phyloP scores from a whole-genome alignment of 2,113 vertebrate genomes.

The Neolamprologus sp. region DNA sequence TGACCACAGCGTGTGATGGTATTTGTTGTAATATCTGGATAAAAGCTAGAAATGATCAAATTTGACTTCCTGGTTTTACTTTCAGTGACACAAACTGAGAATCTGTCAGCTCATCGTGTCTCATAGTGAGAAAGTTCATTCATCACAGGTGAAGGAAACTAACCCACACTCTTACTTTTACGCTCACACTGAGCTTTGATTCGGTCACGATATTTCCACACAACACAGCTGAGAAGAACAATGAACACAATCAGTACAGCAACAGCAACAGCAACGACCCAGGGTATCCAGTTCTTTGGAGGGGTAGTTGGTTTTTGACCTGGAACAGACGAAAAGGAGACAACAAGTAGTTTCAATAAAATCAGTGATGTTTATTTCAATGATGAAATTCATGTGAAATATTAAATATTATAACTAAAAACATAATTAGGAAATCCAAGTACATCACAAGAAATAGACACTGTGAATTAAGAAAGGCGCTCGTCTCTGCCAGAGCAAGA shows the following conservation, averaged over 20 bases:
- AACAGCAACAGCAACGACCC: rapidly evolving
- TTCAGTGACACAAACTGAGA: neutral
- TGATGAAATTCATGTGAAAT: neutral
- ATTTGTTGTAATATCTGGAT: neutral
- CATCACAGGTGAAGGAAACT: neutral
- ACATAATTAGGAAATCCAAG: neutral
- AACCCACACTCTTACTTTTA: neutral
- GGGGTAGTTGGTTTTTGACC: rapidly evolving
- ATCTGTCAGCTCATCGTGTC: neutral
- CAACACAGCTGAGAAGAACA: rapidly evolving
- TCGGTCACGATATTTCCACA: rapidly evolving
- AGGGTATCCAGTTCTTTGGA: rapidly evolving
- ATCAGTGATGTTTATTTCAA: neutral
- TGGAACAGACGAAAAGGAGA: neutral
- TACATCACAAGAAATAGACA: neutral
- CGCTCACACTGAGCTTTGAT: rapidly evolving
- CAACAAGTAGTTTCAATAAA: rapidly evolving
- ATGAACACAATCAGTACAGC: rapidly evolving
- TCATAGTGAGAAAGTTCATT: neutral
- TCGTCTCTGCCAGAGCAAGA: neutral
- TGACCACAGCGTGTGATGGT: neutral
- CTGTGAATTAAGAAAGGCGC: neutral
- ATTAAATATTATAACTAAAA: neutral
- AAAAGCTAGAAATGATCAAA: neutral
- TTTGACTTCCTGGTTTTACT: neutral